phyloP scores from a whole-genome alignment of 1,140 invertebrate species.

The Neelides sp. region DNA sequence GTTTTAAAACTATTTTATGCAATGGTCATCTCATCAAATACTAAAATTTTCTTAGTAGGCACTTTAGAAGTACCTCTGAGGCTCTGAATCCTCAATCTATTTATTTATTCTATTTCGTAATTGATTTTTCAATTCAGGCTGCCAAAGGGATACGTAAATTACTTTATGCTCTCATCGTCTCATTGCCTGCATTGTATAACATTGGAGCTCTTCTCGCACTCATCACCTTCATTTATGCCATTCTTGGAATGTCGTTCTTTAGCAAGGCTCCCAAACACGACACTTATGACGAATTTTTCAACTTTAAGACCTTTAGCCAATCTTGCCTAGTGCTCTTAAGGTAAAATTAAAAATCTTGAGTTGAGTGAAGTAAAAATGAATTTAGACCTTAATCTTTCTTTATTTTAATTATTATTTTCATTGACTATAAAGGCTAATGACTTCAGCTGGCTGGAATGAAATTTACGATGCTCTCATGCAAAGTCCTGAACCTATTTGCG shows the following conservation, averaged over 20 bases:
- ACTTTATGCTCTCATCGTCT: slow-evolving; percentile 48
- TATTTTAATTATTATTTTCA: no score
- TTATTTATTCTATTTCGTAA: slow-evolving; percentile 14
- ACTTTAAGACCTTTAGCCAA: slow-evolving; percentile 46
- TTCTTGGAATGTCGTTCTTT: slow-evolving; percentile 52
- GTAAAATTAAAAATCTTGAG: slow-evolving; percentile 35
- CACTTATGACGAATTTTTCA: slow-evolving; percentile 45
- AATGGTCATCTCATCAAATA: no score
- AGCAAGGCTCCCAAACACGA: slow-evolving; percentile 40
- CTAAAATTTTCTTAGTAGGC: no score
- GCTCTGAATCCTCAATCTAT: no score
- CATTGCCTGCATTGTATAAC: slow-evolving; percentile 46
- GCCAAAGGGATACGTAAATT: slow-evolving; percentile 49
- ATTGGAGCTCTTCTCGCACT: slow-evolving; percentile 47
- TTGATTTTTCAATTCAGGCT: slow-evolving; percentile 39
- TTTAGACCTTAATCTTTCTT: no score
- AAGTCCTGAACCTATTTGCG: slow-evolving; percentile 71
- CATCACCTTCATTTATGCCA: slow-evolving; percentile 50
- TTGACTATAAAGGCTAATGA: slow-evolving; percentile 55
- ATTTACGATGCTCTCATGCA: slow-evolving; percentile 79
- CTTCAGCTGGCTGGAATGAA: slow-evolving; percentile 89
- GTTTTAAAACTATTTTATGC: slow-evolving; percentile 35
- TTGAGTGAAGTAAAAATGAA: no score
- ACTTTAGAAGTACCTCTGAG: no score
- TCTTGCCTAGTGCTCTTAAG: slow-evolving; percentile 65